Evolutionary conservation across 2,888 invertebrate genomes (phyloP), one percentile per base, ranked within the genome.

Genomic region (Eilema caniola): DNA sequence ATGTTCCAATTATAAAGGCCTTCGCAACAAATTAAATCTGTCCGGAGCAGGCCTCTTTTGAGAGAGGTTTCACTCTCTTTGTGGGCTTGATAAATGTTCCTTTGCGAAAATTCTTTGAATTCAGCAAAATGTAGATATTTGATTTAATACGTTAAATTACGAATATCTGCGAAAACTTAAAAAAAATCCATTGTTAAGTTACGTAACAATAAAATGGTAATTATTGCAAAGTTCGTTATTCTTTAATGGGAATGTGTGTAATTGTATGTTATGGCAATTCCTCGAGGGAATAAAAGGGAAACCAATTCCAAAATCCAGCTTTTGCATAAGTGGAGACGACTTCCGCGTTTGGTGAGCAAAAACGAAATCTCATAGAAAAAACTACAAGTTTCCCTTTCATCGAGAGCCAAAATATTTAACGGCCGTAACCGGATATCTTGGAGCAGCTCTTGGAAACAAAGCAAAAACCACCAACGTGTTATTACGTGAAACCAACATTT

Each of bases 1-100:
- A 95, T 95, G 93, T 95, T 95, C 95, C 95, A 95, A 95, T 95
- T 95, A 95, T 95, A 95, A 95, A 95, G 91, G 95, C 95, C 95
- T 95, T 95, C 93, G 95, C 94, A 94, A 95, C 95, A 95, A 95
- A 95, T 95, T 95, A 95, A 95, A 95, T 95, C 95, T 95, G 95
- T 95, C 95, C 92, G 90, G 88, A 91, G 92, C 95, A 95, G 94
- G 92, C 93, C 91, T 90, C 94, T 93, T 95, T 95, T 93, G 91
- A 95, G 95, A 94, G 93, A 93, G 93, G 93, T 93, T 93, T 94
- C 93, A 93, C 94, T 95, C 92, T 93, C 94, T 95, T 95, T 95
- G 95, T 95, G 91, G 90, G 91, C 91, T 94, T 95, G 95, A 95
- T 95, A 95, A 95, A 95, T 95, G 95, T 94, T 94, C 94, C 87